Percentiles rank a stretch among this genome's conserved stretches.
These are phyloP conservation scores for Oryzias javanicus DNA, from an alignment of 2,113 vertebrate species.

Conservation along the genomic window DNA sequence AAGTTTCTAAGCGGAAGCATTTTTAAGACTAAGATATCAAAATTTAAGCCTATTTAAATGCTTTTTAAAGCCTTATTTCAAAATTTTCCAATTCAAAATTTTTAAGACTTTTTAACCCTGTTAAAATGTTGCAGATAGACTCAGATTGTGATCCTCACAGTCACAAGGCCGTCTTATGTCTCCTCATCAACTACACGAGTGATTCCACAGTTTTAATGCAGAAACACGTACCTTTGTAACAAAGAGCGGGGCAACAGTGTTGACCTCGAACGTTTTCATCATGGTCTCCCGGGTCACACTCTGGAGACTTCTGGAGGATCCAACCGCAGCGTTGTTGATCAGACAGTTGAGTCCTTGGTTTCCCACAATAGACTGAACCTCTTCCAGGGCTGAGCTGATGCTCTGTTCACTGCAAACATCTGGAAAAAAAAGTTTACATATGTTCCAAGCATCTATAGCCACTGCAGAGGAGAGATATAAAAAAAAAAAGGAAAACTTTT, in stretches of 20 bases:
- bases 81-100: no score
- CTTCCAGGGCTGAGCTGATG: background rate
- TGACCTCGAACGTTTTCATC: conserved; percentile 4
- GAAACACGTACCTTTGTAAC: conserved; percentile 2
- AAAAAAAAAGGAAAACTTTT: no score
- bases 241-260: conserved; percentile 7
- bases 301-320: background rate
- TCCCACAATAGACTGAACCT: conserved; percentile 3
- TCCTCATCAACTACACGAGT: background rate
- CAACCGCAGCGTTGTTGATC: conserved; percentile 6
- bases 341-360: conserved; percentile 3
- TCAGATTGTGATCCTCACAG: no score
- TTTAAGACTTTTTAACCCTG: no score
- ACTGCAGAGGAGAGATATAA: no score
- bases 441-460: no score
- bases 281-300: background rate
- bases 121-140: no score
- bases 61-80: no score
- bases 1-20: no score
- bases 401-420: background rate
- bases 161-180: no score
- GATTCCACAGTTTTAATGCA: background rate
- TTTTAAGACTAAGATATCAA: no score
- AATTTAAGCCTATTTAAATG: no score
- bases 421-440: background rate